These are phyloP conservation scores for Melitaea athalia DNA, from an alignment of 2,888 invertebrate species.

Conservation along the genomic window DNA sequence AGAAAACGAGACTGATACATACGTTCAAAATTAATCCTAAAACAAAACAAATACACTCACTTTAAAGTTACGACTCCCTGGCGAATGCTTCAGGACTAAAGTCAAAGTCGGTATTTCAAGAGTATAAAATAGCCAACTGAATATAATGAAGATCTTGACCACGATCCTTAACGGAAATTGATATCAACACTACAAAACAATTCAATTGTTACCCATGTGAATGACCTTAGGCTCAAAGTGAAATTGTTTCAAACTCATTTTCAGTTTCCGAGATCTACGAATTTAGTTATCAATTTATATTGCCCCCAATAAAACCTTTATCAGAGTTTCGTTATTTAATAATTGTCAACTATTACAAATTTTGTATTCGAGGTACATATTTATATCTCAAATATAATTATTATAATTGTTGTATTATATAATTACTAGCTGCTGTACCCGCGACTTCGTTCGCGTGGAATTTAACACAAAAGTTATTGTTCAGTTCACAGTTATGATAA, in stretches of 20 bases:
- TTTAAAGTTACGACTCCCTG: not conserved
- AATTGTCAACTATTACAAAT: too few relatives aligned
- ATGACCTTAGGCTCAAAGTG: conserved; percentile 1
- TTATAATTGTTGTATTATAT: too few relatives aligned
- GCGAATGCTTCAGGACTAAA: not conserved
- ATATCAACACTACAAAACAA: conserved; percentile 7
- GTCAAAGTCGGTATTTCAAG: conserved; percentile 3
- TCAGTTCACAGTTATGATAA: too few relatives aligned
- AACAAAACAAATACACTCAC: not conserved
- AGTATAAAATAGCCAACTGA: conserved; percentile 7
- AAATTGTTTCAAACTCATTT: conserved; percentile 1
- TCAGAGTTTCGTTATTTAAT: not conserved
- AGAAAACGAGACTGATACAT: not conserved
- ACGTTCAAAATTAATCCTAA: not conserved
- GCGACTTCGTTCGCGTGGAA: too few relatives aligned
- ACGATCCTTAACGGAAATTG: conserved; percentile 6
- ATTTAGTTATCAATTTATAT: not conserved
- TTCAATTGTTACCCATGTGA: conserved; percentile 6
- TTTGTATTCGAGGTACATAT: too few relatives aligned
- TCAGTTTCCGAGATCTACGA: not conserved
- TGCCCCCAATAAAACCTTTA: not conserved
- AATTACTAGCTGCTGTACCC: too few relatives aligned
- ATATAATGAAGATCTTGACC: conserved; percentile 7
- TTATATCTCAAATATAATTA: too few relatives aligned
- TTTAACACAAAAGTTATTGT: too few relatives aligned